Evolutionary conservation across 1,140 invertebrate species (phyloP).

Genomic region (Asobara japonica): DNA sequence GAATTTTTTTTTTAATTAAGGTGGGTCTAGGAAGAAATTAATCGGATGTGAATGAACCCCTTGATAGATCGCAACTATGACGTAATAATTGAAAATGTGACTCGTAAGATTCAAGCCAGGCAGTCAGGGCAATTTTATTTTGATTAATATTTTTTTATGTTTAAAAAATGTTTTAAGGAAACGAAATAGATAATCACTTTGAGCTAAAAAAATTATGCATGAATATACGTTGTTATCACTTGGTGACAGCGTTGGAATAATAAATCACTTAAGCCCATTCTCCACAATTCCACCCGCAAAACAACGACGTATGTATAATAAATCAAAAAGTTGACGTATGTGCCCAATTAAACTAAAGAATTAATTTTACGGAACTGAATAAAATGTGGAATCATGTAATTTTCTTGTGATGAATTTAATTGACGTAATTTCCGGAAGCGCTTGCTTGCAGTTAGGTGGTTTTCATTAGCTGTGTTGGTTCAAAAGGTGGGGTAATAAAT

Average conservation of each 20-base stretch:
- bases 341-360: neutral
- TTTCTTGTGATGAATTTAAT: neutral
- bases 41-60: no score
- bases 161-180: no score
- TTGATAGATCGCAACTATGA: no score
- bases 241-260: neutral
- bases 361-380: slow-evolving; percentile 1
- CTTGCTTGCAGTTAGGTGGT: neutral
- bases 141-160: no score
- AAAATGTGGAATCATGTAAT: neutral
- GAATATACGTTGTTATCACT: no score
- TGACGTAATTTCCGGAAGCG: neutral
- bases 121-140: no score
- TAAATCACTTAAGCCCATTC: neutral
- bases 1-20: no score
- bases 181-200: no score
- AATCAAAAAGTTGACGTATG: neutral
- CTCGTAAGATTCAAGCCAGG: no score
- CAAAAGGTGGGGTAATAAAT: neutral
- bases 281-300: neutral
- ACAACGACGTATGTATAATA: neutral
- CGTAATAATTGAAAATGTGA: no score
- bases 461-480: neutral
- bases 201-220: no score
- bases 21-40: no score